A percentile compares a stretch with the other conserved stretches of the same genome.
Evolutionary conservation across 2,888 invertebrate species (phyloP).

Genomic region (Melanophora roralis): DNA sequence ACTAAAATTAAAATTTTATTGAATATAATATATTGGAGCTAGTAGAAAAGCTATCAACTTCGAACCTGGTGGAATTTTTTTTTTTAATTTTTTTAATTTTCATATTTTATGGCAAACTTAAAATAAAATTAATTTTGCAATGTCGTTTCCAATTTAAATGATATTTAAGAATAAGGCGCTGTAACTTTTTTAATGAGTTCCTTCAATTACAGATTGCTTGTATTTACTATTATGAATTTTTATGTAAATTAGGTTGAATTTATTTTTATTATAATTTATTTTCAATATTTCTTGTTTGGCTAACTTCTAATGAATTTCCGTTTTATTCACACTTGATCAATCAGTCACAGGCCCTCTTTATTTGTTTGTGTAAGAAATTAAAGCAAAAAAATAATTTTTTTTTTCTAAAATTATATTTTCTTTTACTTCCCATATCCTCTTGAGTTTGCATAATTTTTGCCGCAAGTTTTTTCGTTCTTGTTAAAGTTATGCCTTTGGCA

Average conservation of each 20-base stretch:
- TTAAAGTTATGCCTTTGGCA: conserved; percentile 44
- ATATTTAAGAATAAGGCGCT: no score
- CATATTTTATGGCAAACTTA: no score
- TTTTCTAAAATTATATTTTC: conserved; percentile 15
- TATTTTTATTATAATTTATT: background rate
- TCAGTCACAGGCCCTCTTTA: background rate
- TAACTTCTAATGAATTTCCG: conserved; percentile 26
- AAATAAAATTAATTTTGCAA: no score
- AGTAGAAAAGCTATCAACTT: no score
- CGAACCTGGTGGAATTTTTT: no score
- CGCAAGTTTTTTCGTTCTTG: background rate
- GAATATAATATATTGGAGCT: no score
- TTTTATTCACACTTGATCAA: conserved; percentile 1
- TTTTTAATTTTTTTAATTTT: no score
- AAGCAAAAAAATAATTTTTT: conserved; percentile 26
- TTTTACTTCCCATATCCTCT: conserved; percentile 50
- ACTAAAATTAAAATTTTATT: no score
- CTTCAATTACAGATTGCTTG: no score
- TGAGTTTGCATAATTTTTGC: conserved; percentile 33
- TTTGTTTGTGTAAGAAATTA: background rate
- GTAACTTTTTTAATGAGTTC: no score
- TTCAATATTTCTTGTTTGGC: background rate
- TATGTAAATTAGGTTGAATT: conserved; percentile 6
- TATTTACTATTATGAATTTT: no score
- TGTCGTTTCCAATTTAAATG: no score